phyloP scores from a whole-genome alignment of 1,140 invertebrate species.

The Chironomus tepperi region DNA sequence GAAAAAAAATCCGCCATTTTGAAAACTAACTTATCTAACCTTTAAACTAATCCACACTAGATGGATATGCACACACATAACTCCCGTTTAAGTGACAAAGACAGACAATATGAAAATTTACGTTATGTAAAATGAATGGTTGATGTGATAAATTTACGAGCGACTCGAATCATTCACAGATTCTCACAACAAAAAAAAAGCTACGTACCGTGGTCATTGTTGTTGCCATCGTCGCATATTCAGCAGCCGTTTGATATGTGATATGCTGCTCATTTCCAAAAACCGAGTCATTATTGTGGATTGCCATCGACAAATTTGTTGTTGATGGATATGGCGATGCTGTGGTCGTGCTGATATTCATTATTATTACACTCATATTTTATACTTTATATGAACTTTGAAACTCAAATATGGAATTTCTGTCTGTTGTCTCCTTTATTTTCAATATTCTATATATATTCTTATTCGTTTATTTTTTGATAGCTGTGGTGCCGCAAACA shows the following conservation, averaged over 20 bases:
- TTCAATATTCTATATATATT: neutral
- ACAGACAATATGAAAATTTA: neutral
- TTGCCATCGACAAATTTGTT: neutral
- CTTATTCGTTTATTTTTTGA: neutral
- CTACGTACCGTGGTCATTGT: too few species aligned
- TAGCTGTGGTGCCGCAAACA: neutral
- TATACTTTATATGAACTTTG: neutral
- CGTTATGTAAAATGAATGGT: neutral
- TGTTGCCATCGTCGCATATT: too few species aligned
- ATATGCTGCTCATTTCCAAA: neutral
- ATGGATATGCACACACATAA: too few species aligned
- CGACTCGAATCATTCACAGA: neutral
- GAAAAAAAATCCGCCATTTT: too few species aligned
- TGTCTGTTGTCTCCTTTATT: conserved; percentile 2
- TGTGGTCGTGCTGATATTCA: neutral
- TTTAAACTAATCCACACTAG: too few species aligned
- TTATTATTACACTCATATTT: neutral
- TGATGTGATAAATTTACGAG: neutral
- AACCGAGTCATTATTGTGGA: neutral
- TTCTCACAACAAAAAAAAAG: neutral
- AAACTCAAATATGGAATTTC: neutral
- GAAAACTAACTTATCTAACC: too few species aligned
- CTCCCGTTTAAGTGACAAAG: neutral
- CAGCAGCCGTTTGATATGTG: neutral
- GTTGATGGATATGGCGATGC: neutral